Conservation (phyloP, 2,888 invertebrate genomes). For the Meiosimyza platycephala region DNA sequence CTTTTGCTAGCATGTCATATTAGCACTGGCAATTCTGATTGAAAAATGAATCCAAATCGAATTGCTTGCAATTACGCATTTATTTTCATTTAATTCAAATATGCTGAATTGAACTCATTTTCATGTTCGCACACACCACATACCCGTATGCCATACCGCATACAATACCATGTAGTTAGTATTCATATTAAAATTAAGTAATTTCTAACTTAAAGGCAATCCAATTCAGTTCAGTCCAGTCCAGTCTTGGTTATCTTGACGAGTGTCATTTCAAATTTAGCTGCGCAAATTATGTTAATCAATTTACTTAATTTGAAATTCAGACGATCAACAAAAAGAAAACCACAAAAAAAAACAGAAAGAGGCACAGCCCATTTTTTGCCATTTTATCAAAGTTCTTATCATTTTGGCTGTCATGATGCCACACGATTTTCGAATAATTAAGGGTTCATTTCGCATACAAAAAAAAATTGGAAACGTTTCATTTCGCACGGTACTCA, state of each 20-base stretch:
- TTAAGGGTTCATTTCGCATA: background rate
- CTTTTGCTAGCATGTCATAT: no score
- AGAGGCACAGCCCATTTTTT: background rate
- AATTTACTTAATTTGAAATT: conserved; percentile 10
- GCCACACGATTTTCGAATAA: conserved; percentile 2
- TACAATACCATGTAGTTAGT: no score
- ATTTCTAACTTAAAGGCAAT: background rate
- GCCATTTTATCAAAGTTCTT: conserved; percentile 11
- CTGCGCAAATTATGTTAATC: conserved; percentile 36
- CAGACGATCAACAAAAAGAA: conserved; percentile 15
- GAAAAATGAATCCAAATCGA: no score
- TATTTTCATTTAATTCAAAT: no score
- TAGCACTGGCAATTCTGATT: no score
- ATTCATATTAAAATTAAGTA: conserved; percentile 8
- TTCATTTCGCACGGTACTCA: no score
- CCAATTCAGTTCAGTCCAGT: background rate
- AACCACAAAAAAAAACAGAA: no score
- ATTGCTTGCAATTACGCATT: no score
- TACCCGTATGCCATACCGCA: no score
- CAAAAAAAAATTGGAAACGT: no score
- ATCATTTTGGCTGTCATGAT: conserved; percentile 6
- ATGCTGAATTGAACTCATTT: no score
- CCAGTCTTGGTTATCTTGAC: conserved; percentile 29
- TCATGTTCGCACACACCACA: no score
- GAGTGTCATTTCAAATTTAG: conserved; percentile 19